A percentile compares a stretch with the other conserved stretches of the same genome.
phyloP scores from a whole-genome alignment of 2,113 vertebrate species.

The Megaceryle maxima region DNA sequence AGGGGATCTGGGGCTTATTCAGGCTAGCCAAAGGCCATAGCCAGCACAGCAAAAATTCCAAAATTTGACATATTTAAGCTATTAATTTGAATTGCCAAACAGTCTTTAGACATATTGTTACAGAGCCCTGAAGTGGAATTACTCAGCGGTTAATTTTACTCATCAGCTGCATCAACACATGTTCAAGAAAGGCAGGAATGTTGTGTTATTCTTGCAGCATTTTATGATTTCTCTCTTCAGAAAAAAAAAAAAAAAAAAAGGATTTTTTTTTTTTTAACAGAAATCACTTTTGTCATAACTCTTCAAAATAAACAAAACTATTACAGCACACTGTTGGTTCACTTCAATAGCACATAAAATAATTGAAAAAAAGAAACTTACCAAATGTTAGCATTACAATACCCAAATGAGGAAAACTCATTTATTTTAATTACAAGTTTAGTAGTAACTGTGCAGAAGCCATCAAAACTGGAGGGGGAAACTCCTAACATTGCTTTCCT shows the following conservation, averaged over 20 bases:
- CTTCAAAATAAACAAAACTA: background rate
- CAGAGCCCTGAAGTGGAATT: constrained; percentile 37
- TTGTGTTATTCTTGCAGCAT: constrained; percentile 13
- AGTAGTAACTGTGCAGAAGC: background rate
- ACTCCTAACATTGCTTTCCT: constrained; percentile 14
- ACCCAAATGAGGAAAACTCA: background rate
- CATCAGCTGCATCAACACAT: constrained; percentile 41
- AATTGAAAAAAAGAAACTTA: background rate
- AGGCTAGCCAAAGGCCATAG: constrained; percentile 56
- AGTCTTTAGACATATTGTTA: background rate
- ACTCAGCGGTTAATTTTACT: constrained; percentile 33
- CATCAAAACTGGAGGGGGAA: background rate
- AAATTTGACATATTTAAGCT: constrained; percentile 49
- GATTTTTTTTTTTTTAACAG: background rate
- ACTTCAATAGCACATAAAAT: background rate
- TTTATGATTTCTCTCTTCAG: background rate
- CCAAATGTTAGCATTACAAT: background rate
- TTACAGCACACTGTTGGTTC: background rate
- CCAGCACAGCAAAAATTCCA: constrained; percentile 32
- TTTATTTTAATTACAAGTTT: constrained; percentile 12
- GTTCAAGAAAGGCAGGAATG: background rate
- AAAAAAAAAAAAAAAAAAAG: background rate
- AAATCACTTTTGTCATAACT: background rate
- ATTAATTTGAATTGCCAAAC: constrained; percentile 61
- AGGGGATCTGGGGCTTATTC: background rate